Evolutionary conservation across 2,113 vertebrate genomes (phyloP), one percentile per base, ranked within the genome.

Genomic region (Sander vitreus): DNA sequence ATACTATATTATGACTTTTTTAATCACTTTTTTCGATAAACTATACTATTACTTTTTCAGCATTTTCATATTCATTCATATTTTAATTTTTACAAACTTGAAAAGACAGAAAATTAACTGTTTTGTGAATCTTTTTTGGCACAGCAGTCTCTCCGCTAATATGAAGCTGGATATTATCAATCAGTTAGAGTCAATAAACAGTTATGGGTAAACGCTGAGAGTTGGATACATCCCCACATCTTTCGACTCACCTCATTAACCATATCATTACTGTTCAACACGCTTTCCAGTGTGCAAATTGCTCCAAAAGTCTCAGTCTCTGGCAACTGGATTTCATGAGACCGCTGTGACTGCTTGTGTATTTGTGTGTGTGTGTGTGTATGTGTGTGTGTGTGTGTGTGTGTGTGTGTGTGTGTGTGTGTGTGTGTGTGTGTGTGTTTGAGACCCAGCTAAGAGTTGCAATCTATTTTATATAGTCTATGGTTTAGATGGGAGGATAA

Each of bases 241-340:
- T 59, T 84, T 77, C 25, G 75, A 73, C 53, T 82, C 88, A 90
- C 82, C 84, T 92, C 90, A 90, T 91, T 91, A 89, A 84, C 87
- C 73, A 79, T 83, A 81, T 88, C 83, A 88, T 90, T 87, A 89
- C 78, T 73, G 66, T 57, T 70, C 43, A 74, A 53, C 70, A 58
- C 18, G 3, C 54, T 85, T 85, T 81, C 45, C 55, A 54, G 48
- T 25, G 51, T 60, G 64, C 58, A 33, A 81, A 77, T 55, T 25
- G 63, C 74, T 78, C 27, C 55, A 36, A 75, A 79, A 78, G 63
- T 88, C 75, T 68, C 59, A 64, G 63, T 84, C 66, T 65, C 67
- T 59, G 71, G 51, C 66, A 83, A 88, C 25, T 69, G 11, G 15
- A 43, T 80, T 78, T 78, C 64, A 76, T 3, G 5, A 76, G 58